These are phyloP conservation scores for Heloderma charlesbogerti DNA, from an alignment of 2,113 vertebrate genomes.

Conservation along the genomic window DNA sequence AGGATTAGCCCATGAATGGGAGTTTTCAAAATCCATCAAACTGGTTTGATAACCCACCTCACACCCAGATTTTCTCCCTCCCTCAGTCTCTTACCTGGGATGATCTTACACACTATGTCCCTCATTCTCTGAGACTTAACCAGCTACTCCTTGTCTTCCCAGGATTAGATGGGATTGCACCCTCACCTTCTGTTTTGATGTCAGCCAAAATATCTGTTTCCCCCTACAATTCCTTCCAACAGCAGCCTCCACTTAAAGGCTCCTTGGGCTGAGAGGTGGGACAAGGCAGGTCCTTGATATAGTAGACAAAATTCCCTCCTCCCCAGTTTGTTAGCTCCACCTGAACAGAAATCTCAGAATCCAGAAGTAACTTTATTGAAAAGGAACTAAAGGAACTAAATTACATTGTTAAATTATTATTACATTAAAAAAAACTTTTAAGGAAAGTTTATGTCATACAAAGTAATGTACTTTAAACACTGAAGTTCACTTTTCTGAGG, in stretches of 20 bases:
- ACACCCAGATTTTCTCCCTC: too few relatives aligned
- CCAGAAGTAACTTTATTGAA: not conserved
- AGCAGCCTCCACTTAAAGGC: not conserved
- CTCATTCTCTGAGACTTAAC: not conserved
- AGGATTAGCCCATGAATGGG: too few relatives aligned
- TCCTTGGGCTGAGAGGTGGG: not conserved
- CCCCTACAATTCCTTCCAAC: not conserved
- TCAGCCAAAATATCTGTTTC: not conserved
- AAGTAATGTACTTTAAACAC: not conserved
- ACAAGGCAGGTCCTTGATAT: not conserved
- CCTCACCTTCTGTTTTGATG: not conserved
- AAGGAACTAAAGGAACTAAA: not conserved
- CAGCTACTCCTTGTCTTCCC: not conserved
- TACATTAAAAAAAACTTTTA: not conserved
- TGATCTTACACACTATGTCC: too few relatives aligned
- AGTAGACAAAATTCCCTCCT: too few relatives aligned
- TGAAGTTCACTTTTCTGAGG: not conserved
- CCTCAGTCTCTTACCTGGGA: too few relatives aligned
- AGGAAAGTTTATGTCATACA: not conserved
- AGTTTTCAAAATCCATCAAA: too few relatives aligned
- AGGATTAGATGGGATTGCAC: too few relatives aligned
- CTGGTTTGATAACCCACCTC: too few relatives aligned
- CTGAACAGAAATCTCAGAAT: not conserved
- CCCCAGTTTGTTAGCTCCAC: not conserved
- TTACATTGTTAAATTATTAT: not conserved